Evolutionary conservation across 1,140 invertebrate genomes (phyloP), one percentile per base, ranked within the genome.

Genomic region (Araneus ventricosus): DNA sequence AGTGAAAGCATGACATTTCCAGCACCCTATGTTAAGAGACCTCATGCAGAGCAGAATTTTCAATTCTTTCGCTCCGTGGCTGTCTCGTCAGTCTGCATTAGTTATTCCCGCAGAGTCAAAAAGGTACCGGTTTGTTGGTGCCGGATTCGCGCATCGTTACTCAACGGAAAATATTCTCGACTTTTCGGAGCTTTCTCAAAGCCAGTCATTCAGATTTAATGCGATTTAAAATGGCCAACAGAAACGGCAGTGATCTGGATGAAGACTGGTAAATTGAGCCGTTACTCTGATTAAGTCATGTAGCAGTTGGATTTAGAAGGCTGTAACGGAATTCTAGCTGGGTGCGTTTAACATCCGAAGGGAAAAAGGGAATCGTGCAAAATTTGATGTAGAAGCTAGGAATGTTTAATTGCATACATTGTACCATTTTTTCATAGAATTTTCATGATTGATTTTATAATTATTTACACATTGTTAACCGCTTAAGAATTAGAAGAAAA

Each of bases 1-100:
- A 75, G 70, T 37, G 70, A 75, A 75, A 75, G 70, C 70, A 34
- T 75, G 70, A 75, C 70, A 75, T 75, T 75, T 75, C 2, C 70
- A 30, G 10, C 17, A 34, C 30, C 30, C 17, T 6, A 1, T 75
- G 30, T 34, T 20, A 34, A 20, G 34, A 20, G 70, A 75, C 70
- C 34, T 75, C 70, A 75, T 20, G 70, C 70, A 5, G 70, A 1
- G 59, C 59, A 63, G 6, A 17, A 24, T 63, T 24, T 63, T 63
- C 59, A 63, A 63, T 63, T 61, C n/a, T 63, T 63, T 34, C 30
- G 5, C 20, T 75, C 37, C 37, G 27, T 4, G 3, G 20, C 30
- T 34, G 14, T 75, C 70, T 75, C 70, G 10, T 34, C 70, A 75
- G 30, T 75, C 34, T 75, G 70, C 70, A 37, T 30, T 34, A 75